Base-by-base conservation (phyloP, 2,113 vertebrate species). In the Polypterus bichir region DNA sequence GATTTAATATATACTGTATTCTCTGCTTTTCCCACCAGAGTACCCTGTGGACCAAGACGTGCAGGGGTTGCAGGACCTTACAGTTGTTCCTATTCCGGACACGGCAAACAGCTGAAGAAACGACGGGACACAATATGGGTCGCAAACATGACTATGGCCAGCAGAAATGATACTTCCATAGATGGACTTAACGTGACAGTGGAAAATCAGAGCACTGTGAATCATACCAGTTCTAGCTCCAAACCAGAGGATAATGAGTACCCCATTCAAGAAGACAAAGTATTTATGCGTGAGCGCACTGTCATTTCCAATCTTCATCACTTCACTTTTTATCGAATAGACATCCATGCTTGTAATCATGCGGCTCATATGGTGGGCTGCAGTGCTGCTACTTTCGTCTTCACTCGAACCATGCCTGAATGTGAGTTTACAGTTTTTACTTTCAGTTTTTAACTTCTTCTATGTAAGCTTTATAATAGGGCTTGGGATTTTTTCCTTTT, bases 331-430 rank as follows among this genome's bases (percentile, higher is more conserved):
- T 89, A 89, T 48, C 79, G 88, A 9, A 86, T 89, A 2, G 87
- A 89, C 71, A 89, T 89, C 70, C 86, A 89, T 0, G 88, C 86
- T 63, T 89, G 88, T 74, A 89, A 89, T 74, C 86, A 89, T 0
- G 88, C 86, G 0, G 86, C 86, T 0, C 81, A 88, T 68, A 79
- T 76, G 0, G 81, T 86, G 69, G 86, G 88, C 65, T 89, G 88
- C 77, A 89, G 88, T 2, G 85, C 84, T 0, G 82, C 86, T 65
- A 86, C 85, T 59, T 87, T 88, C 44, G 86, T 89, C 66, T 89
- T 88, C 0, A 86, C 87, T 5, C 79, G 86, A 64, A 89, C 88
- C 53, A 87, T 86, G 86, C 81, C 87, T 0, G 78, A 84, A 47
- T 0, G 88, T 89, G 75, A 1, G 84, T 77, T 48, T 7, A 47